These are phyloP conservation scores for Hydrotaea diabolus DNA, from an alignment of 2,888 invertebrate genomes.

Conservation along the genomic window DNA sequence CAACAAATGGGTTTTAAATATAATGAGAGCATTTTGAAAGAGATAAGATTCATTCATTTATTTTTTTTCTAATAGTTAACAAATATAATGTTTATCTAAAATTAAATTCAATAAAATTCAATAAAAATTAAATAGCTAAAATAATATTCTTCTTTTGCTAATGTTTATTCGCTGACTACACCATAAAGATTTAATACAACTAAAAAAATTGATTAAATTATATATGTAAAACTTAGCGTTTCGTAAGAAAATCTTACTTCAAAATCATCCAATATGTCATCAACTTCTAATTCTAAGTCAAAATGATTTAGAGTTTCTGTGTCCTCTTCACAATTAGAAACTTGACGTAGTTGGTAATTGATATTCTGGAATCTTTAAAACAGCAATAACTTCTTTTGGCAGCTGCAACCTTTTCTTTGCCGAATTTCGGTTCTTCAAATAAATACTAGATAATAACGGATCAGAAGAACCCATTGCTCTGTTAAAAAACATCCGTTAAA, in stretches of 20 bases:
- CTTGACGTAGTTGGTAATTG: background rate
- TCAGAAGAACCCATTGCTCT: background rate
- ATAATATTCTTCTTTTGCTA: no score
- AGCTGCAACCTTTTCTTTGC: background rate
- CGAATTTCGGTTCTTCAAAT: slow-evolving; percentile 32
- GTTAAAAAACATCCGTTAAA: slow-evolving; percentile 25
- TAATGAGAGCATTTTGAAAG: no score
- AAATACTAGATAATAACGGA: background rate
- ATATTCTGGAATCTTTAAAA: background rate
- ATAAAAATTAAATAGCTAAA: no score
- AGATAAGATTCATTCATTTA: no score
- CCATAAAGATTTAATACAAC: background rate
- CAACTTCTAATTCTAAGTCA: background rate
- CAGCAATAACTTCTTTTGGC: background rate
- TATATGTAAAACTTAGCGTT: background rate
- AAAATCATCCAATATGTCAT: background rate
- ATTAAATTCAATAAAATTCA: no score
- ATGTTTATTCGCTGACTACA: background rate
- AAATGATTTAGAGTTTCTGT: background rate
- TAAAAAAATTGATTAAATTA: background rate
- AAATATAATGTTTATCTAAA: no score
- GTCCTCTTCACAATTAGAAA: background rate
- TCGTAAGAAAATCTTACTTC: background rate
- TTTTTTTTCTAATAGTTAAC: no score
- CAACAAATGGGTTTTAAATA: no score